These are phyloP conservation scores for Elmis aenea DNA, from an alignment of 2,888 invertebrate genomes.

Conservation along the genomic window DNA sequence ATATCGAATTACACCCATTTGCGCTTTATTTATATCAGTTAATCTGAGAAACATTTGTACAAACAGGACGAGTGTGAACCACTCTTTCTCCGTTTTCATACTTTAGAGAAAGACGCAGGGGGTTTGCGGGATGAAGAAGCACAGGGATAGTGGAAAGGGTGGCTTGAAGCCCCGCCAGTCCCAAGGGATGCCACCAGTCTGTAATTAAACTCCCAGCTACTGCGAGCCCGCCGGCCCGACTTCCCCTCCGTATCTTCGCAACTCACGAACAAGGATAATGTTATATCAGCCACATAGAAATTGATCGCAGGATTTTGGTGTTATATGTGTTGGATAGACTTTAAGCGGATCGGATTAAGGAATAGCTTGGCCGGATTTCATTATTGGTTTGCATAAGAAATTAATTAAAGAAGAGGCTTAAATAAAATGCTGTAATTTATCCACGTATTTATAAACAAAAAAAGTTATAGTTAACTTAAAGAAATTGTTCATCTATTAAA, in stretches of 20 bases:
- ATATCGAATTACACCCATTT: too few species aligned
- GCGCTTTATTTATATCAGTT: too few species aligned
- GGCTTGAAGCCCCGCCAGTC: constrained; percentile 41
- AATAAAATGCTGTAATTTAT: too few species aligned
- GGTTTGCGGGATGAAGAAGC: constrained; percentile 22
- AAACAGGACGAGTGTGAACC: too few species aligned
- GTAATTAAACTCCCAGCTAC: constrained; percentile 46
- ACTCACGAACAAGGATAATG: constrained; percentile 39
- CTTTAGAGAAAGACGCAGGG: constrained; percentile 26
- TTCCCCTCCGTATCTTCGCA: constrained; percentile 35
- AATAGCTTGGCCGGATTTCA: too few species aligned
- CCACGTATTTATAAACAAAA: too few species aligned
- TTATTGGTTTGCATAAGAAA: too few species aligned
- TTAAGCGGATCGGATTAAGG: constrained; percentile 32
- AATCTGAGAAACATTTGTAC: too few species aligned
- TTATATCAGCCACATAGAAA: constrained; percentile 40
- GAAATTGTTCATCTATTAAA: too few species aligned
- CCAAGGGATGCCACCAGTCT: constrained; percentile 44
- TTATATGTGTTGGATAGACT: constrained; percentile 32
- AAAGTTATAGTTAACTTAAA: too few species aligned
- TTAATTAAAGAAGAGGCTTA: too few species aligned
- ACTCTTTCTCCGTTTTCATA: constrained; percentile 27
- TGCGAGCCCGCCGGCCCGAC: constrained; percentile 33
- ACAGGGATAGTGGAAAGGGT: constrained; percentile 26
- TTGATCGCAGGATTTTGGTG: constrained; percentile 38